Evolutionary conservation across 2,797 vertebrate genomes (phyloP), one percentile per base, ranked within the genome.

Genomic region (Loris lydekkerianus): DNA sequence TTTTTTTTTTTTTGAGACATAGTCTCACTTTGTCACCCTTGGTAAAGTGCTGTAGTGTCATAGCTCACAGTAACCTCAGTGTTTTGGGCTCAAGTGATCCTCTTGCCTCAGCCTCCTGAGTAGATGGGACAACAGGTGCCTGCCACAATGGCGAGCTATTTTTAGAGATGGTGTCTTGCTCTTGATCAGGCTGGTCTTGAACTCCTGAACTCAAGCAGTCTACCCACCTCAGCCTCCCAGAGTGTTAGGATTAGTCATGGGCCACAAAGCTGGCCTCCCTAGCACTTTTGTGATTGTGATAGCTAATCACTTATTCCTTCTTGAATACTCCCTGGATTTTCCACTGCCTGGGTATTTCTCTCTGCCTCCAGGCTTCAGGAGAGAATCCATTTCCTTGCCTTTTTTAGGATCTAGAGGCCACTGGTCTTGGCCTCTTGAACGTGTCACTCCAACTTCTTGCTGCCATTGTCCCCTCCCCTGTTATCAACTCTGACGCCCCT

Each of bases 381-480:
- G 29, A 86, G 25, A 65, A 65, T 43, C 49, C 0, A 13, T 56
- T 23, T 53, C 75, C 20, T 63, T 81, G 43, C 61, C 43, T 58
- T 61, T 29, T 13, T 87, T 49, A 43, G 37, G 3, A 1, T 37
- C 61, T 40, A 27, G 69, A 70, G 29, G 34, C 3, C n/a, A 7
- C 69, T n/a, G 15, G 13, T 69, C 5, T 6, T 29, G 27, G 14
- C 14, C 40, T 34, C 46, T 91, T 82, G 20, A 23, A 10, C 49
- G 17, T 14, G 3, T 67, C 8, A 6, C 78, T 58, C 11, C 15
- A 29, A n/a, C 63, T 31, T 49, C 86, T 58, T 56, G 21, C 11
- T 46, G 82, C 34, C 10, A n/a, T 34, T 17, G 3, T 67, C 4
- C 4, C 1, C 0, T 18, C 10, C 60, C 31, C 14, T 34, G 15